Evolutionary conservation across 2,888 invertebrate genomes (phyloP).

Genomic region (Meloe dianella): DNA sequence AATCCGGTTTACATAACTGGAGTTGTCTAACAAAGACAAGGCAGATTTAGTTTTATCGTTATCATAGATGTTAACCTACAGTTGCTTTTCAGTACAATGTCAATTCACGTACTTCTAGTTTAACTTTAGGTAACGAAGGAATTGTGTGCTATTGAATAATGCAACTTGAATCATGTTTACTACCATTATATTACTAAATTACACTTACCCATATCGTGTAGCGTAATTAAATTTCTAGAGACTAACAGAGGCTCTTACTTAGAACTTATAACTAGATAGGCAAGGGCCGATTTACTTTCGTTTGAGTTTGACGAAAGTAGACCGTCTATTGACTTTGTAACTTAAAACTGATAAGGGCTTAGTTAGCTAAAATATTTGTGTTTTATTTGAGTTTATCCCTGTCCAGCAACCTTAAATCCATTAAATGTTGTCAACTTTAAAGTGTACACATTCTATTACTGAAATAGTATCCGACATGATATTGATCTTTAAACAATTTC

Average conservation of each 20-base stretch:
- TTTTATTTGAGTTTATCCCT: constrained; percentile 45
- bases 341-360: constrained; percentile 46
- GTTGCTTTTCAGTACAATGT: background rate
- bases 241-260: constrained; percentile 22
- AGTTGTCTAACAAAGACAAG: background rate
- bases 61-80: background rate
- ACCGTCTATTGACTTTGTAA: constrained; percentile 51
- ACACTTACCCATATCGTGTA: constrained; percentile 35
- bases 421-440: constrained; percentile 26
- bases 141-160: background rate
- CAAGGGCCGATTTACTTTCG: constrained; percentile 51
- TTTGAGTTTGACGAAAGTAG: constrained; percentile 52
- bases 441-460: constrained; percentile 26
- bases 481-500: background rate
- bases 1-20: constrained; percentile 9
- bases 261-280: constrained; percentile 44
- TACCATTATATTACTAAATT: constrained; percentile 30
- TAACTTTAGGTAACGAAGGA: background rate
- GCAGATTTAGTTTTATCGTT: background rate
- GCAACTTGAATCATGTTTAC: constrained; percentile 25
- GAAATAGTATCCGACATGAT: background rate
- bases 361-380: constrained; percentile 48
- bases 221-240: constrained; percentile 41
- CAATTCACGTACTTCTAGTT: background rate
- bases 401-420: constrained; percentile 41